These are phyloP conservation scores for Amorpha juglandis DNA, from an alignment of 2,888 invertebrate genomes.

Conservation along the genomic window DNA sequence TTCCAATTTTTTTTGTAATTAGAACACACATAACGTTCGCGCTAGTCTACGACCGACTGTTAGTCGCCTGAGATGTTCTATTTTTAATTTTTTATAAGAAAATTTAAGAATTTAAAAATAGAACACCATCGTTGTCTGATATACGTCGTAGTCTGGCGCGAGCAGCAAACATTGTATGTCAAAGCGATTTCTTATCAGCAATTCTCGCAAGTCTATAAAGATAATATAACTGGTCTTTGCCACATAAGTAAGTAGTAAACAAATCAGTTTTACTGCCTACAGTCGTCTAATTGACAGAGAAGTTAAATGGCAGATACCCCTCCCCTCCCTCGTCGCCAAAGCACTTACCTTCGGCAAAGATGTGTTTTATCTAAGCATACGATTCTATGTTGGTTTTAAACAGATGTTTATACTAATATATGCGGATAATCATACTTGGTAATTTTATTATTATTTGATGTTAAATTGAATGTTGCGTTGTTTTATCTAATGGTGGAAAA, in stretches of 20 bases:
- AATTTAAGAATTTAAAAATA: too few species aligned
- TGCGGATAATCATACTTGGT: not conserved
- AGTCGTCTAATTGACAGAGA: constrained; percentile 8
- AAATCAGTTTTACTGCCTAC: constrained; percentile 22
- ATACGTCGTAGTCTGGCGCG: too few species aligned
- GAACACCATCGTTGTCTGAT: too few species aligned
- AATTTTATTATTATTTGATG: not conserved
- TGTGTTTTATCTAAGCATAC: constrained; percentile 13
- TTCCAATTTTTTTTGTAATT: too few species aligned
- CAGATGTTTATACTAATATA: not conserved
- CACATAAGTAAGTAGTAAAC: constrained; percentile 21
- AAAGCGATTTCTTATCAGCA: not conserved
- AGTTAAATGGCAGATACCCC: not conserved
- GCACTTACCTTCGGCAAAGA: constrained; percentile 5
- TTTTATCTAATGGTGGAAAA: not conserved
- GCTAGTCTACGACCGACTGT: too few species aligned
- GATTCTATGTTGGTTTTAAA: not conserved
- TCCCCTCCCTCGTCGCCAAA: not conserved
- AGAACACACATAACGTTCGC: too few species aligned
- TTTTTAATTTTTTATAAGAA: too few species aligned
- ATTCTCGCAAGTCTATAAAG: not conserved
- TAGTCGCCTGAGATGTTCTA: too few species aligned
- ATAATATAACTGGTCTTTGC: not conserved
- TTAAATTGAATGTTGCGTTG: not conserved
- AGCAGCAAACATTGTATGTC: not conserved